Evolutionary conservation across 2,888 invertebrate genomes (phyloP), one percentile per base, ranked within the genome.

Genomic region (Sepiola atlantica): DNA sequence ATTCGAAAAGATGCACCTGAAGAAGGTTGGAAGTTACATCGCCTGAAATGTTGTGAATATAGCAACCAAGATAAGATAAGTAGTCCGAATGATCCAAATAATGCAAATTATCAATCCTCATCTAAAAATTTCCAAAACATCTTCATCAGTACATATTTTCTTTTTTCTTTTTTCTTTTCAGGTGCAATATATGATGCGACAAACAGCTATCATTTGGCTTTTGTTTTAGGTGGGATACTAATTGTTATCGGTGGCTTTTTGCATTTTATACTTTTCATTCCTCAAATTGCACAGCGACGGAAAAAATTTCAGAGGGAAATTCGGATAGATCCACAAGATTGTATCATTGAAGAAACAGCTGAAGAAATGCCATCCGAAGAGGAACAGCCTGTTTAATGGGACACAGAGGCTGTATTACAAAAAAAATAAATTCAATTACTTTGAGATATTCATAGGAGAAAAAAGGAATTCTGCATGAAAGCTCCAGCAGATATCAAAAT

Each of bases 151-250:
- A 61, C 16, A 2, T 77, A n/a, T 16, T 18, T 77, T 14, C 2
- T 4, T 18, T 77, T 14, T 16, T 4, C 54, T 77, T 90, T 91
- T 90, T 98, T 98, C 1, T 97, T 98, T 95, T 98, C 98, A 96
- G 99, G 99, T 95, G 98, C 98, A 54, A 98, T 99, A 54, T 99
- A 98, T 97, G 99, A 99, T 97, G 98, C 98, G 3, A 99, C 99
- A 0, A 97, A 98, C 95, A 98, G 98, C 95, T 99, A 99, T 97
- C 98, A 98, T 97, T 98, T 98, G 90, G 98, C 99, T 24, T 99
- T 99, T 98, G 99, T 98, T 97, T 98, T 99, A 98, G 99, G 99
- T 6, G 99, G 99, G 10, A 98, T 98, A 0, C 98, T 99, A 97
- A 99, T 99, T 97, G 98, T 98, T 55, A 97, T 98, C 20, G 98